Base-by-base conservation (phyloP, 2,888 invertebrate species). In the Cylloceria caligata region DNA sequence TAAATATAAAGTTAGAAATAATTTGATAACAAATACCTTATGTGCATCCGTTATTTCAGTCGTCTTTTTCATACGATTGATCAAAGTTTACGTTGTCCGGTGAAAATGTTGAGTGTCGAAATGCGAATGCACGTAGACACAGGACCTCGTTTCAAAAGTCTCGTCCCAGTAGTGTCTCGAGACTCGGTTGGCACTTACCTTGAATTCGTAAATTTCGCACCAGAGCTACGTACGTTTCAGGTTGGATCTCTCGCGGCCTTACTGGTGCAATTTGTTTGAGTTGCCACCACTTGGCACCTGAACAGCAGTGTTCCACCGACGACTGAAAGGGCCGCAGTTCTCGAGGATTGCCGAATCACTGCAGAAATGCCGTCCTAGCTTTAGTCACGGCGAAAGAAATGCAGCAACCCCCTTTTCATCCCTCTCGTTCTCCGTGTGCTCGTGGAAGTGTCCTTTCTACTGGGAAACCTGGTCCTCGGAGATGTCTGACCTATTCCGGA, bases 271-370 rank as follows among this genome's bases (percentile, higher is more conserved):
- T 88, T 88, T 85, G 84, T 85, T 83, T 83, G 76, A 86, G 88
- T 60, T 75, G 82, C 60, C 72, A 69, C 72, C 36, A 80, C 83
- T 88, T 88, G 89, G 88, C 88, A 88, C 85, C 85, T 87, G 81
- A 80, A 86, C 82, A 77, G 78, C 83, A 79, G 45, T 65, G 19
- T 9, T 81, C 75, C 68, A 68, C 68, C 68, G 52, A 62, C 74
- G 52, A 75, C 69, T 47, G 42, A 69, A 73, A 82, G 64, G 67
- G 82, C 87, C 86, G 86, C 88, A 87, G 87, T 86, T 86, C 86
- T 88, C 81, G 83, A 88, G 86, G 86, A 89, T 84, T 87, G 88
- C 86, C 86, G 88, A 89, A 89, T 89, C 88, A 88, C 88, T 89
- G 88, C 88, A 84, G 88, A 84, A 86, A 86, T 72, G 80, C 52